A percentile compares a stretch with the other conserved stretches of the same genome.
Evolutionary conservation across 2,113 vertebrate species (phyloP).

Genomic region (Girardinichthys multiradiatus): DNA sequence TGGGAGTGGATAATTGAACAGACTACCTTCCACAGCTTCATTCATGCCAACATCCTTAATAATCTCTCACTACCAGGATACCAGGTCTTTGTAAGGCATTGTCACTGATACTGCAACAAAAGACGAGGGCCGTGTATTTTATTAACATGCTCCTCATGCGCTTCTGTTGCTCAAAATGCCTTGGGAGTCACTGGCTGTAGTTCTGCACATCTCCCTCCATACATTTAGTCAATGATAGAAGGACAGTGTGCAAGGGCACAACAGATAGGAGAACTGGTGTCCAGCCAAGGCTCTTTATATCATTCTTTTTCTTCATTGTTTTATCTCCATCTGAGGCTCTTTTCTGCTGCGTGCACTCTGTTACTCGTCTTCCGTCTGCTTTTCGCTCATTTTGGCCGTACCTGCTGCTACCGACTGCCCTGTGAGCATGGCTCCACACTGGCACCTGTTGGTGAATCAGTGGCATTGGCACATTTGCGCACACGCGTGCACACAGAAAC

Average conservation of each 20-base stretch:
- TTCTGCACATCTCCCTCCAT: slow-evolving; percentile 41
- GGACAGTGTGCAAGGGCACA: slow-evolving; percentile 60
- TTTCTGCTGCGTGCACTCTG: slow-evolving; percentile 48
- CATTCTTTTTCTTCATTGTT: slow-evolving; percentile 15
- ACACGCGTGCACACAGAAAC: not conserved
- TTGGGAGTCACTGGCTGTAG: slow-evolving; percentile 31
- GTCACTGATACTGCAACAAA: slow-evolving; percentile 39
- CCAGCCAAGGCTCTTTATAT: slow-evolving; percentile 58
- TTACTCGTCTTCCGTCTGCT: slow-evolving; percentile 50
- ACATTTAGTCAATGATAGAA: slow-evolving; percentile 53
- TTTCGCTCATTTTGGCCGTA: slow-evolving; percentile 51
- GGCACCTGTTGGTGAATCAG: slow-evolving; percentile 73
- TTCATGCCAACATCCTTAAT: not conserved
- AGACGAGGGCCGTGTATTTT: slow-evolving; percentile 16
- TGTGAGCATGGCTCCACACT: slow-evolving; percentile 68
- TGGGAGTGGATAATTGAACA: not conserved
- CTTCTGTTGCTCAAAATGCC: slow-evolving; percentile 26
- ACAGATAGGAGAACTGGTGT: slow-evolving; percentile 49
- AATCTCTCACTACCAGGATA: slow-evolving; percentile 21
- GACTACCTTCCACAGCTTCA: not conserved
- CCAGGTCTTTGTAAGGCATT: slow-evolving; percentile 21
- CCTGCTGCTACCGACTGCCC: slow-evolving; percentile 21
- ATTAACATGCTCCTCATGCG: slow-evolving; percentile 55
- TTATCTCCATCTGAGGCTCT: slow-evolving; percentile 34
- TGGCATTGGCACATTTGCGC: slow-evolving; percentile 57